Percentiles rank a stretch among this genome's conserved stretches.
These are phyloP conservation scores for Centropus bengalensis DNA, from an alignment of 2,113 vertebrate species.

Conservation along the genomic window DNA sequence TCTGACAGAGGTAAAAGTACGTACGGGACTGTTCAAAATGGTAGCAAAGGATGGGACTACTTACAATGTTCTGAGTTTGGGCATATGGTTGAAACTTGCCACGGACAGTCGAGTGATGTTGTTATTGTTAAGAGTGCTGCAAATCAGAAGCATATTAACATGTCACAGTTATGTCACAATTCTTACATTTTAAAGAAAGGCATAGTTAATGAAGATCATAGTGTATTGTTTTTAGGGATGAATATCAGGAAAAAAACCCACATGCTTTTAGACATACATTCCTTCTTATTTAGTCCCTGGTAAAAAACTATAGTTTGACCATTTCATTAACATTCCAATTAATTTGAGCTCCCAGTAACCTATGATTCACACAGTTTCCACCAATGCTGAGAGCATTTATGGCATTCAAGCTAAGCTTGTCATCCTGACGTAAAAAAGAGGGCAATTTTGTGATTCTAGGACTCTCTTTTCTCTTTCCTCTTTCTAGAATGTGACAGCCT, in stretches of 20 bases:
- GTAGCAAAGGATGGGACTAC: constrained; percentile 62
- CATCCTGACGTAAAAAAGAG: not conserved
- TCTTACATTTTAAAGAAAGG: not conserved
- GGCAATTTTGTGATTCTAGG: not conserved
- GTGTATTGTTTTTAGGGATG: not conserved
- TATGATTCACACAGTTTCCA: not conserved
- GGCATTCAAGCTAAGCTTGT: not conserved
- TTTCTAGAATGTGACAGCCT: not conserved
- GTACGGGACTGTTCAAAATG: not conserved
- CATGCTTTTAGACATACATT: not conserved
- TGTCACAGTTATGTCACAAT: not conserved
- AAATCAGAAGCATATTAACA: constrained; percentile 30
- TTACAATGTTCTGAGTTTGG: constrained; percentile 98
- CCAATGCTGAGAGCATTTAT: not conserved
- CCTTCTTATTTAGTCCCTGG: not conserved
- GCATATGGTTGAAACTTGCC: constrained; percentile 99
- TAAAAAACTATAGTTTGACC: not conserved
- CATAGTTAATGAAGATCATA: not conserved
- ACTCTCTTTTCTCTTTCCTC: not conserved
- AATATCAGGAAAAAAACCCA: not conserved
- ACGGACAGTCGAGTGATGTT: constrained; percentile 96
- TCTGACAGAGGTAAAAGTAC: not conserved
- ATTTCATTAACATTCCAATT: not conserved
- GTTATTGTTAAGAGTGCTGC: constrained; percentile 98
- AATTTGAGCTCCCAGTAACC: not conserved